Base-by-base conservation (phyloP, 2,888 invertebrate genomes). In the Aphelenchoides bicaudatus region DNA sequence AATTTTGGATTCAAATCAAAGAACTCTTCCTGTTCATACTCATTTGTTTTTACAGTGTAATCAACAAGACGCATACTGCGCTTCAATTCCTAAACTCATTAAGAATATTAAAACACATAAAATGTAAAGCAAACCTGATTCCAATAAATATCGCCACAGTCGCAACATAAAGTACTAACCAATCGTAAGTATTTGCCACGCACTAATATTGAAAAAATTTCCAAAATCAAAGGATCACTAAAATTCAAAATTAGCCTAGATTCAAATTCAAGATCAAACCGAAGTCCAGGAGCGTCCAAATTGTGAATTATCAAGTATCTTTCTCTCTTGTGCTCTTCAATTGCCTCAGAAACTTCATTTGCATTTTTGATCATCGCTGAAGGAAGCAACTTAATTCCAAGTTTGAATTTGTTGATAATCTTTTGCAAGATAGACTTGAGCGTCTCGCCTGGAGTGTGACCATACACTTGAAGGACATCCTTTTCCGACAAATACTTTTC, bases 121-220 rank as follows among this genome's bases (percentile, higher is more conserved):
- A 43, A 43, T 16, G n/a, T 6, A n/a, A 21, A 2, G 30, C 49
- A 2, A 27, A 48, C 49, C 3, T 28, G 25, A 34, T 51, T 28
- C 52, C 52, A 51, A 19, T 37, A 51, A 13, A 51, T 23, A 39
- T 51, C 52, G 31, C 52, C 52, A 3, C 39, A 16, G 1, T 8
- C 19, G 3, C 31, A 21, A 13, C 23, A 31, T 29, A 51, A 19
- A 23, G 52, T 51, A 10, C 19, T 8, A 30, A 51, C 37, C 34
- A 51, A 21, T 23, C 28, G 37, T 30, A 37, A 16, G 16, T 48
- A n/a, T 37, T 38, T 51, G 19, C 38, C 1, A n/a, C 38, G 37
- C 39, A 23, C n/a, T 10, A 43, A 25, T 21, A 25, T n/a, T 10
- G 43, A 19, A 8, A 43, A 25, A 6, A 43, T 19, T 25, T 43